A percentile compares a stretch with the other conserved stretches of the same genome.
These are phyloP conservation scores for Athetis lepigone DNA, from an alignment of 2,888 invertebrate genomes.

Conservation along the genomic window DNA sequence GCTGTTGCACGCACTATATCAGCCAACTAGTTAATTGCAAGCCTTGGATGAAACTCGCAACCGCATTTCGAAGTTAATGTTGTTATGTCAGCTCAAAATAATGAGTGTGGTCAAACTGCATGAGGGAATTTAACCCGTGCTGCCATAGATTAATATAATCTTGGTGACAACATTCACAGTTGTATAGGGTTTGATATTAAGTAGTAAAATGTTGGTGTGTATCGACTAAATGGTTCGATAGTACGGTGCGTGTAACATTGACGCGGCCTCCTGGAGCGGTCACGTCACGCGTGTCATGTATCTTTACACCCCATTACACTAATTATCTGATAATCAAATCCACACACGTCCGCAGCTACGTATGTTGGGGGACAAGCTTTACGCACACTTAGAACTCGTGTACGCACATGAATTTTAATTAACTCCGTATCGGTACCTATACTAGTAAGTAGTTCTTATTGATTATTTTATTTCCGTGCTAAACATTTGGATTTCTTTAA, in stretches of 20 bases:
- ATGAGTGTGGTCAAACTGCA: constrained; percentile 77
- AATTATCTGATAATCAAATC: constrained; percentile 75
- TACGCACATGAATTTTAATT: constrained; percentile 50
- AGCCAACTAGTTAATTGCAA: constrained; percentile 87
- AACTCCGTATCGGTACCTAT: constrained; percentile 10
- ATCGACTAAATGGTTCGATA: constrained; percentile 30
- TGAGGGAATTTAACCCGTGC: constrained; percentile 61
- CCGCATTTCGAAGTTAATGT: constrained; percentile 87
- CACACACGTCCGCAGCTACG: constrained; percentile 51
- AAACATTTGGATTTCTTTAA: constrained; percentile 29
- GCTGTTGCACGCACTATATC: constrained; percentile 81
- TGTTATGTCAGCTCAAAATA: constrained; percentile 83
- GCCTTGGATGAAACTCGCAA: constrained; percentile 85
- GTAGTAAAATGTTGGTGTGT: constrained; percentile 16
- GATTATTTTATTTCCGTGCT: constrained; percentile 28
- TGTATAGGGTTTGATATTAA: constrained; percentile 25
- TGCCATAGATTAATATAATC: constrained; percentile 30
- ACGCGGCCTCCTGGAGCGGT: constrained; percentile 69
- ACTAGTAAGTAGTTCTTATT: constrained; percentile 13
- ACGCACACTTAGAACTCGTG: constrained; percentile 38
- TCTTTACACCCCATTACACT: constrained; percentile 72
- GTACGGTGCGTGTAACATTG: constrained; percentile 42
- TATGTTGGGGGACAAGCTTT: constrained; percentile 38
- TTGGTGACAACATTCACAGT: constrained; percentile 29
- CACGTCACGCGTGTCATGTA: constrained; percentile 65